Evolutionary conservation across 2,888 invertebrate genomes (phyloP), one percentile per base, ranked within the genome.

Genomic region (Latrodectus hesperus): DNA sequence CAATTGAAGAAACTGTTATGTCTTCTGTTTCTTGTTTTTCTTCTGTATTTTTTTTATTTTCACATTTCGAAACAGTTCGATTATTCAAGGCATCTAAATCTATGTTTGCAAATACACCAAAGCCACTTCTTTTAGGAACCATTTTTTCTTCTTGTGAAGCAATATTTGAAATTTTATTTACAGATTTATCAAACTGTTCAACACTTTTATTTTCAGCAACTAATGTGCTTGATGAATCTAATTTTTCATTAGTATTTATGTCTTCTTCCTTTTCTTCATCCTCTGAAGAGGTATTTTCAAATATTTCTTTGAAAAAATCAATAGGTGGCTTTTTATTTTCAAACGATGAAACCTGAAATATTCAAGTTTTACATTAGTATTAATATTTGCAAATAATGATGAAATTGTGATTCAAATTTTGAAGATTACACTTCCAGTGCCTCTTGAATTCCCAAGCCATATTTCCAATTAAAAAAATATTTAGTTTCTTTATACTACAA

Each of bases 231-330:
- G 60, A 60, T 60, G 60, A n/a, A 60, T 16, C 10, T 12, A 60
- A 12, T 60, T 60, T 60, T 73, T 53, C 71, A 22, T 60, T 53
- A 16, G 81, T 51, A n/a, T 84, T 60, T 12, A 55, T 16, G 8
- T 88, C 70, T 22, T 55, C 14, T 55, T 72, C n/a, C 17, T 16
- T 16, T n/a, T 85, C 73, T 16, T 73, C 93, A 90, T 95, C 91
- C 52, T 92, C 92, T 16, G 92, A 96, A 91, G 95, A 96, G 87
- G 96, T 96, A 91, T 95, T 95, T 51, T 96, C 94, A 91, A 98
- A 98, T 91, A 98, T 96, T 0, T 97, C 95, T 92, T 96, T 96
- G 91, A 97, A 98, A 6, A 98, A 93, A 92, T 98, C 98, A 88
- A 94, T 93, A 74, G 95, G 94, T 26, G 94, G 93, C 26, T 93